Evolutionary conservation across 2,113 vertebrate species (phyloP).

Genomic region (Nothocercus julius): DNA sequence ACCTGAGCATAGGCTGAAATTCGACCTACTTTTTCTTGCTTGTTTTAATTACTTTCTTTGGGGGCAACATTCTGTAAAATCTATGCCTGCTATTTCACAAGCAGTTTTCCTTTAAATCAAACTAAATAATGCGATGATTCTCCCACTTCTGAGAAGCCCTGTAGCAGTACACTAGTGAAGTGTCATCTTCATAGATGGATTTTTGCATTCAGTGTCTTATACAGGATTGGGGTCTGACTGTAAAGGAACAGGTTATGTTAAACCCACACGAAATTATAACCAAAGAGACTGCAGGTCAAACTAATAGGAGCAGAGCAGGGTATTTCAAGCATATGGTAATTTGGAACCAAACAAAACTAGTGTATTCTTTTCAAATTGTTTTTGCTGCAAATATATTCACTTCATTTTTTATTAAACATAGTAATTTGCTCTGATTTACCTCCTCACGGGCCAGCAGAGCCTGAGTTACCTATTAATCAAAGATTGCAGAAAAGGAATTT

Average conservation of each 20-base stretch:
- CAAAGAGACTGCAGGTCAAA: background rate
- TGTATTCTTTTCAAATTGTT: background rate
- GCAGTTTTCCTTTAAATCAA: background rate
- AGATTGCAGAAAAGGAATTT: conserved; percentile 41
- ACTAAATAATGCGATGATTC: background rate
- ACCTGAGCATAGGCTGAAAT: conserved; percentile 19
- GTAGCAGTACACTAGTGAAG: background rate
- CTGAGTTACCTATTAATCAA: conserved; percentile 62
- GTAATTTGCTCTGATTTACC: conserved; percentile 1
- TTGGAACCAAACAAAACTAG: background rate
- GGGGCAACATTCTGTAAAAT: conserved; percentile 2
- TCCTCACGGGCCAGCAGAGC: background rate
- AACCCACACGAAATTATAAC: background rate
- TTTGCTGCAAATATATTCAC: conserved; percentile 23
- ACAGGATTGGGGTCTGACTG: background rate
- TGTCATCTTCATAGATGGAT: background rate
- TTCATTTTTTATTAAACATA: background rate
- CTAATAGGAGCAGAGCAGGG: background rate
- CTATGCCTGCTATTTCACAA: background rate
- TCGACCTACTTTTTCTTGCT: background rate
- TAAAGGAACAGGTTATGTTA: conserved; percentile 3
- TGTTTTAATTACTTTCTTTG: conserved; percentile 14
- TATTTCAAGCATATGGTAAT: background rate
- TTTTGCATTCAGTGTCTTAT: background rate
- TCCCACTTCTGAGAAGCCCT: conserved; percentile 7